These are phyloP conservation scores for Eriosoma lanigerum DNA, from an alignment of 1,140 invertebrate species.

Conservation along the genomic window DNA sequence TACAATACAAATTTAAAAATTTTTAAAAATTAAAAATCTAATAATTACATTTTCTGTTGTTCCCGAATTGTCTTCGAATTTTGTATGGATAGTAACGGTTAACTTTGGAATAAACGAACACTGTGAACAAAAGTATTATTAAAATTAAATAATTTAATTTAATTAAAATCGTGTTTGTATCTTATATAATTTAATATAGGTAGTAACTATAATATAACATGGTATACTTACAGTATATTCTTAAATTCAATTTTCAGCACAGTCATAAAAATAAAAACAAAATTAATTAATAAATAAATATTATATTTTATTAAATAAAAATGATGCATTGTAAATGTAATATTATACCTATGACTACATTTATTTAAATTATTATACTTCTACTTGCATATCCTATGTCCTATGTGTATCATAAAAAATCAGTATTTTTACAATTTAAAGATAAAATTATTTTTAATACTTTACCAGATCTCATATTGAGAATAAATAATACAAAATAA, in stretches of 20 bases:
- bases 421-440: too few relatives aligned
- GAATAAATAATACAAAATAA: too few relatives aligned
- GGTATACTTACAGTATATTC: conserved; percentile 61
- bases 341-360: too few relatives aligned
- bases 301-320: too few relatives aligned
- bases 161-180: not conserved
- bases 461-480: not conserved
- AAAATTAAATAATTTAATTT: not conserved
- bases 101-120: conserved; percentile 92
- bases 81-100: conserved; percentile 82
- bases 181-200: too few relatives aligned
- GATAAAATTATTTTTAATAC: not conserved
- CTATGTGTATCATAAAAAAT: too few relatives aligned
- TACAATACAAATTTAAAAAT: not conserved
- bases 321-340: too few relatives aligned
- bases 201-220: not conserved
- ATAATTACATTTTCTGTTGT: conserved; percentile 81
- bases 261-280: conserved; percentile 56
- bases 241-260: conserved; percentile 54
- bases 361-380: too few relatives aligned
- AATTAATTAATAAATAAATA: not conserved
- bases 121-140: conserved; percentile 69
- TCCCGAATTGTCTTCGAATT: conserved; percentile 89
- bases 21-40: too few relatives aligned
- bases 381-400: not conserved